A percentile compares a stretch with the other conserved stretches of the same genome.
phyloP scores from a whole-genome alignment of 2,888 invertebrate species.

The Chaetogeoica ovagalla region DNA sequence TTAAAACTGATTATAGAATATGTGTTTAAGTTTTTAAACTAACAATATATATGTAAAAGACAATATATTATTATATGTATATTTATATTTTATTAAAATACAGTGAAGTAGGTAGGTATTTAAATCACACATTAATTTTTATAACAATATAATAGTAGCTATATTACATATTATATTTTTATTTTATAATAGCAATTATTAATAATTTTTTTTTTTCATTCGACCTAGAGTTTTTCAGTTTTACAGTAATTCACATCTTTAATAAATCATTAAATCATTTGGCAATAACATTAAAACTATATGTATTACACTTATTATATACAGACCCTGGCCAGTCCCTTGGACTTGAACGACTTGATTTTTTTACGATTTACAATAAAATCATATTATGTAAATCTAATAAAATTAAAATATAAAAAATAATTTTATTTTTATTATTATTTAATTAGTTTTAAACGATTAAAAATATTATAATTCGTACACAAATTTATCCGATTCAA shows the following conservation, averaged over 20 bases:
- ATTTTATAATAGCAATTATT: not conserved
- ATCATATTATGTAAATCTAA: not conserved
- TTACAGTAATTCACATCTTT: not conserved
- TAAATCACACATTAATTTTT: not conserved
- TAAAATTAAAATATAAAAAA: constrained; percentile 5
- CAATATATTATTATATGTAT: constrained; percentile 6
- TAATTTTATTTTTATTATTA: not conserved
- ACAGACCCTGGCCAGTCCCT: constrained; percentile 35
- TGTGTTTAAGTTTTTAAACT: too few species aligned
- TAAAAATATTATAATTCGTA: constrained; percentile 27
- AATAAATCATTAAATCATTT: not conserved
- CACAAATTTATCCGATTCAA: constrained; percentile 28
- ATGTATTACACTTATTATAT: constrained; percentile 8
- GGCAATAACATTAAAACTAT: not conserved
- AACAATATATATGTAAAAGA: constrained; percentile 13
- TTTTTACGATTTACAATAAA: not conserved
- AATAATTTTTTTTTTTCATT: not conserved
- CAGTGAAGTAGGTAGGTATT: not conserved
- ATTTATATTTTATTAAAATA: not conserved
- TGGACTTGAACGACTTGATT: constrained; percentile 3
- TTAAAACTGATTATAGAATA: too few species aligned
- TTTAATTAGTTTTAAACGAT: not conserved
- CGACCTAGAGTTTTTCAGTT: not conserved
- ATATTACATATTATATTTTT: too few species aligned
- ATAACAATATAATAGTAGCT: not conserved